Evolutionary conservation across 2,888 invertebrate species (phyloP).

Genomic region (Drosophila suboccidentalis): DNA sequence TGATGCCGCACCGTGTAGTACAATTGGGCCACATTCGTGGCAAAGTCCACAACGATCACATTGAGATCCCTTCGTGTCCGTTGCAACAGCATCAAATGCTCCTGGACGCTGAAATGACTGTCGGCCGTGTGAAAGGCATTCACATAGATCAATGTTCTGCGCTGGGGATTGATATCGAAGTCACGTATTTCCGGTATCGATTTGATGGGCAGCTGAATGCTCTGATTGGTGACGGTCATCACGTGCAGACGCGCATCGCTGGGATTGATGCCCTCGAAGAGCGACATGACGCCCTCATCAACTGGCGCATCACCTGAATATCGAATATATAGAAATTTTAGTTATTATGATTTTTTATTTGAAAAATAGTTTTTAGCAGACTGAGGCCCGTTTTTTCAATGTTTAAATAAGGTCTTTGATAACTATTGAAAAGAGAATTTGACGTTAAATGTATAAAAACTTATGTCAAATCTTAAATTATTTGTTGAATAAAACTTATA

Average conservation of each 20-base stretch:
- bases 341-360: neutral
- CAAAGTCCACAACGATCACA: conserved; percentile 80
- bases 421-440: too few species aligned
- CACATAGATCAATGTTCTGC: conserved; percentile 80
- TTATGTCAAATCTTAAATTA: too few species aligned
- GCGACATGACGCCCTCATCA: conserved; percentile 81
- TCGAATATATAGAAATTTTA: neutral
- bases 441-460: too few species aligned
- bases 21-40: conserved; percentile 74
- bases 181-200: conserved; percentile 78
- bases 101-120: conserved; percentile 78
- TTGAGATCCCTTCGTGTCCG: conserved; percentile 76
- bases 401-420: too few species aligned
- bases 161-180: conserved; percentile 74
- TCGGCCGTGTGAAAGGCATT: conserved; percentile 79
- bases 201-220: conserved; percentile 79
- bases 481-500: too few species aligned
- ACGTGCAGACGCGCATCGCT: conserved; percentile 79
- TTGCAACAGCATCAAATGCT: conserved; percentile 78
- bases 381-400: too few species aligned
- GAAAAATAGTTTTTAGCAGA: neutral
- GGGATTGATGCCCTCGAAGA: conserved; percentile 81
- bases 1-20: conserved; percentile 83
- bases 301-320: conserved; percentile 79
- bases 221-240: conserved; percentile 80